A percentile compares a stretch with the other conserved stretches of the same genome.
Evolutionary conservation across 2,888 invertebrate genomes (phyloP).

Genomic region (Ophioninae sp.): DNA sequence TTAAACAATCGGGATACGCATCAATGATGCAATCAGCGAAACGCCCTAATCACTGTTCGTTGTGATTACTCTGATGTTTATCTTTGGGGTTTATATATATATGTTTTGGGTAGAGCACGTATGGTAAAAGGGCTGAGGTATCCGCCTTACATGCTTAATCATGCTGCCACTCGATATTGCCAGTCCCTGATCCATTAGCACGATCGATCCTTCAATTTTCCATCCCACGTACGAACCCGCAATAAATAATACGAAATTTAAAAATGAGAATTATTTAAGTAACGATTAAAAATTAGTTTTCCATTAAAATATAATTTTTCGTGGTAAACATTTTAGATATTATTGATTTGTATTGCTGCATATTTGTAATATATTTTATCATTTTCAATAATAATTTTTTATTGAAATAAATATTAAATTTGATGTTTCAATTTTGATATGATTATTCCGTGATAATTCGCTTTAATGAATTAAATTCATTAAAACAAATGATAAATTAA

Average conservation of each 20-base stretch:
- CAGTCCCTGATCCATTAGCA: neutral
- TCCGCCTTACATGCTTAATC: neutral
- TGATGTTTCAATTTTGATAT: no score
- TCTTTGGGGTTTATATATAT: conserved; percentile 9
- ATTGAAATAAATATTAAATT: no score
- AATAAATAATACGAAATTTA: neutral
- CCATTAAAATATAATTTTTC: no score
- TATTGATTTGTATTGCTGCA: no score
- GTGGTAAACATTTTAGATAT: no score
- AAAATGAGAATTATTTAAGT: neutral
- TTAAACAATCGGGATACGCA: conserved; percentile 58
- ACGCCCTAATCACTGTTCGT: conserved; percentile 54
- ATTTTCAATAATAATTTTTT: no score
- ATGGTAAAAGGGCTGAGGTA: neutral
- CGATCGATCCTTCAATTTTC: neutral
- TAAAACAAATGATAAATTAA: no score
- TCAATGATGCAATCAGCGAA: conserved; percentile 61
- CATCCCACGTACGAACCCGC: neutral
- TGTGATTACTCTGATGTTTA: conserved; percentile 46
- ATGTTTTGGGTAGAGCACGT: neutral
- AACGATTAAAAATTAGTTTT: neutral
- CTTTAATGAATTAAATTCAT: no score
- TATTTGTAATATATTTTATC: no score
- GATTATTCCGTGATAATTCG: no score
- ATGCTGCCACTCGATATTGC: neutral